Evolutionary conservation across 2,113 vertebrate species (phyloP), one percentile per base, ranked within the genome.

Genomic region (Rhinoptilus africanus): DNA sequence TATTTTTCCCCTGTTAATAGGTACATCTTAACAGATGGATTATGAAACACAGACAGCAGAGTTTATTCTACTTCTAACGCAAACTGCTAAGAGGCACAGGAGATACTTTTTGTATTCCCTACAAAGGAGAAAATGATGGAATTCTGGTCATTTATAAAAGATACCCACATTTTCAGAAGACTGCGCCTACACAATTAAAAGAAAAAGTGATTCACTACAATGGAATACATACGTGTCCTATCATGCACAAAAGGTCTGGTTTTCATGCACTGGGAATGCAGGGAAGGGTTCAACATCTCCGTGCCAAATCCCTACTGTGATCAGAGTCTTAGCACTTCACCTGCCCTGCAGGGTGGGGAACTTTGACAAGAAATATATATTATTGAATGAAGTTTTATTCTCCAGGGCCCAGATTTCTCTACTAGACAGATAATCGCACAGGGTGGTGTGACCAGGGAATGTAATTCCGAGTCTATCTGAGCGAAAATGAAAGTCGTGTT

Each of bases 121-220:
- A 62, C 14, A 62, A 48, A 53, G 19, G 27, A 68, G 37, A 60
- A 74, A 57, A 67, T 7, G 24, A 77, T 45, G 11, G 27, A 68
- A 73, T 73, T 69, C 37, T 47, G 21, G 14, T n/a, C 35, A 45
- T 56, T 88, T 71, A 32, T 34, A 57, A 30, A n/a, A 87, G 23
- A 83, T 28, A 76, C 0, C 5, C 20, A 39, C 3, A 14, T 53
- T 83, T 91, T 59, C 14, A 0, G 20, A 62, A 76, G 45, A 57
- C 3, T 39, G 20, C 84, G 37, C 17, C 8, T 47, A 87, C 2
- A 24, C 5, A 41, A 22, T 4, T 28, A 54, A 57, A 16, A 71
- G 18, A 78, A 35, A 8, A 27, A 4, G 1, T 5, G 6, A 9
- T 10, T 22, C 18, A 32, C 37, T 66, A 5, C 0, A 0, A 60